Evolutionary conservation across 2,888 invertebrate genomes (phyloP), one percentile per base, ranked within the genome.

Genomic region (Mesoligia furuncula): DNA sequence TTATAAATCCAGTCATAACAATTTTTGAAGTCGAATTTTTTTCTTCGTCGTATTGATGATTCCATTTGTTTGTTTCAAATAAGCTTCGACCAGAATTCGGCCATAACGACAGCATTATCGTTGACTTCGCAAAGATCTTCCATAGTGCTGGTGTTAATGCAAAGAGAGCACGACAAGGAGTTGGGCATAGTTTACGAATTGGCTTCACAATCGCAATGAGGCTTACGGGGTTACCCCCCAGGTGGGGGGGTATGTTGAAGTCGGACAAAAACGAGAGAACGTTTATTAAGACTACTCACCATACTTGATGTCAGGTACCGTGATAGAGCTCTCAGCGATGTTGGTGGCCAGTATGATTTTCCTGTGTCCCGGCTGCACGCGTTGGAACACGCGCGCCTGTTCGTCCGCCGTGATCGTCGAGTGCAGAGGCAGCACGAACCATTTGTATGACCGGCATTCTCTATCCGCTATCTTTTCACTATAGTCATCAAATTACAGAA

Each of bases 251-350:
- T 54, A 24, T 24, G 20, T 24, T 54, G 24, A n/a, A n/a, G 24
- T 54, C 4, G 4, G 54, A 54, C n/a, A 54, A 54, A 24, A 11
- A 13, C 5, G 57, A 57, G n/a, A 5, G n/a, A 57, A 57, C n/a
- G n/a, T 31, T 31, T 20, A 0, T 39, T 6, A 51, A 17, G 15
- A 36, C 11, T 59, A 20, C 76, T 81, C 92, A 98, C 98, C 98
- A 94, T 98, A 99, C 94, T 98, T 98, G 31, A 99, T 98, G 93
- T 99, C 99, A 0, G 98, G 98, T 13, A 99, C 98, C 0, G 99
- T 99, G 87, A 99, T 98, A 70, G 99, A 99, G 93, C 99, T 99
- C 95, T 99, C 99, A 0, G 99, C 99, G 85, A 99, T 99, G 93
- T 99, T 99, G 13, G 99, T 99, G 0, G 99, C 98, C 61, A 99